A percentile compares a stretch with the other conserved stretches of the same genome.
These are phyloP conservation scores for Harpagoxenus sublaevis DNA, from an alignment of 2,888 invertebrate genomes.

Conservation along the genomic window DNA sequence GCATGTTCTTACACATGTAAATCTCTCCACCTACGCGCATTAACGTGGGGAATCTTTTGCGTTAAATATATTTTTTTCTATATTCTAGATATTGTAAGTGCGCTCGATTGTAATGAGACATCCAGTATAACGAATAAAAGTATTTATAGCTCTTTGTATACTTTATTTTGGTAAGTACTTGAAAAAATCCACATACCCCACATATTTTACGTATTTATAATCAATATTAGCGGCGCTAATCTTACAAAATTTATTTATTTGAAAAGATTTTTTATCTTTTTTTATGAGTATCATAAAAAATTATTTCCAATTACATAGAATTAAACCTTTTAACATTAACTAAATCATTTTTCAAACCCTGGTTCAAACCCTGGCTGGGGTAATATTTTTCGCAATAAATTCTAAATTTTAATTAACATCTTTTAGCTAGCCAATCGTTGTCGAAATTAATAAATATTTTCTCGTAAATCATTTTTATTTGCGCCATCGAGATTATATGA, in stretches of 20 bases:
- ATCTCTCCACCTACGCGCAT: conserved; percentile 32
- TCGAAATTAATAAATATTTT: too few relatives aligned
- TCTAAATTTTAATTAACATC: too few relatives aligned
- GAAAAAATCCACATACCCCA: not conserved
- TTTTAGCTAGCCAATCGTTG: too few relatives aligned
- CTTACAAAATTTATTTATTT: not conserved
- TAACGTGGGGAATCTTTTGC: not conserved
- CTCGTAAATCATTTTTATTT: not conserved
- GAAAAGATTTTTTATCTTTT: not conserved
- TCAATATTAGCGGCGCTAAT: not conserved
- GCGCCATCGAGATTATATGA: not conserved
- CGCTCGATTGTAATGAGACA: conserved; percentile 72
- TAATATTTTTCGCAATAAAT: too few relatives aligned
- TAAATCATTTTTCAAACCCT: too few relatives aligned
- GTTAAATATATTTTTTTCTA: conserved; percentile 64
- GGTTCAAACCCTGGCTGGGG: too few relatives aligned
- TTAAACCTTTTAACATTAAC: too few relatives aligned
- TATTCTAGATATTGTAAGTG: conserved; percentile 63
- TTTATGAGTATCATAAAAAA: not conserved
- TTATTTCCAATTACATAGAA: not conserved
- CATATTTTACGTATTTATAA: not conserved
- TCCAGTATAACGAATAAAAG: conserved; percentile 74
- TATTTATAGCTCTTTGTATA: conserved; percentile 74
- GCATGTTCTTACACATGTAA: conserved; percentile 8
- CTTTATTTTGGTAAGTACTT: not conserved